A percentile compares a stretch with the other conserved stretches of the same genome.
Evolutionary conservation across 2,113 vertebrate species (phyloP).

Genomic region (Hydrolagus affinis): DNA sequence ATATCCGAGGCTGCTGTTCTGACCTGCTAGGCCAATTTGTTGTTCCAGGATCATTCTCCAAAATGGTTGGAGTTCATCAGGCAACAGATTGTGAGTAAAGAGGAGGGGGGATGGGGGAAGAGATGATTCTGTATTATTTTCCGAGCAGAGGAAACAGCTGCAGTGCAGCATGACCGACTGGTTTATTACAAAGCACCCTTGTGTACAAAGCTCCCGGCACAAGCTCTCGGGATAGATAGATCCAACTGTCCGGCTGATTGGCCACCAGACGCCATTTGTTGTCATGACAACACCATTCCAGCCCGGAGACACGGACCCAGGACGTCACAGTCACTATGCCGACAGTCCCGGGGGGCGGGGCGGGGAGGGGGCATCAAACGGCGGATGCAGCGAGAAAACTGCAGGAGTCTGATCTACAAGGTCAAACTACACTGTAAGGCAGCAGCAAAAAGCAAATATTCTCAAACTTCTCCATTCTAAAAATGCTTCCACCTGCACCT

Average conservation of each 20-base stretch:
- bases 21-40: background rate
- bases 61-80: background rate
- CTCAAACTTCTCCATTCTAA: constrained; percentile 35
- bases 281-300: background rate
- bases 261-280: background rate
- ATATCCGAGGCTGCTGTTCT: background rate
- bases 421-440: background rate
- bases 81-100: background rate
- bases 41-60: background rate
- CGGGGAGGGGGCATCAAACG: background rate
- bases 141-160: background rate
- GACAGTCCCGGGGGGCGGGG: background rate
- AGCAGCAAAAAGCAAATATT: constrained; percentile 37
- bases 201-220: background rate
- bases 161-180: background rate
- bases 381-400: background rate
- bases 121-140: background rate
- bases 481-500: background rate
- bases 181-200: background rate
- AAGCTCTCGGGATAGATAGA: background rate
- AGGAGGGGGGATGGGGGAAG: too few relatives aligned
- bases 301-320: background rate
- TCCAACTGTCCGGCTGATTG: background rate
- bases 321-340: background rate
- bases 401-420: background rate